Conservation (phyloP, 2,113 vertebrate species). For the Anolis carolinensis region DNA sequence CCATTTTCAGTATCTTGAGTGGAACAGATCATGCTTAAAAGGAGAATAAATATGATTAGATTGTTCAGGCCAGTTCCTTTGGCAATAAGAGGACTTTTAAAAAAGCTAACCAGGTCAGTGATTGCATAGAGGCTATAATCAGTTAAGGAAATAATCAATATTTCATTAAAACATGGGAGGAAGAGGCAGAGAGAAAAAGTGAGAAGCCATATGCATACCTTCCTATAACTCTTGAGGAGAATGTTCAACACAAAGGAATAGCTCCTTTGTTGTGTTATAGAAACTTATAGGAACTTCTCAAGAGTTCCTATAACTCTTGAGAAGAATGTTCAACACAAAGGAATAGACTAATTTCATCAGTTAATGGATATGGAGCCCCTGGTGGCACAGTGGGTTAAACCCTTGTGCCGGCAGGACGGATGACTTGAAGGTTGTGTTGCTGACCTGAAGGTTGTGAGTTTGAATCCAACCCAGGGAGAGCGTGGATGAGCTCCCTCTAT, state of each 20-base stretch:
- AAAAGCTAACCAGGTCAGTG: not conserved
- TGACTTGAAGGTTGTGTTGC: no score
- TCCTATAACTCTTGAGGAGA: not conserved
- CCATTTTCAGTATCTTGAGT: not conserved
- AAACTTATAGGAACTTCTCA: no score
- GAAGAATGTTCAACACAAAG: not conserved
- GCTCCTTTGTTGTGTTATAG: no score
- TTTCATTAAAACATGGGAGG: slow-evolving; percentile 2
- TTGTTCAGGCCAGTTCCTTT: not conserved
- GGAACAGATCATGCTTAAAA: not conserved
- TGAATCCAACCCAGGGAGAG: no score
- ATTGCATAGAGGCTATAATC: not conserved
- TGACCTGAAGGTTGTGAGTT: no score
- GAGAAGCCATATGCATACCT: not conserved
- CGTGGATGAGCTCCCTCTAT: no score
- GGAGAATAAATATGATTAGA: not conserved
- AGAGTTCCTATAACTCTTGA: no score
- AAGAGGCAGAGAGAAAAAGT: not conserved
- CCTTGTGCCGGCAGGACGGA: no score
- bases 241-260: not conserved
- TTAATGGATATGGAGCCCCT: no score
- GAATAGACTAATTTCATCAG: not conserved
- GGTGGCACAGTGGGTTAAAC: no score
- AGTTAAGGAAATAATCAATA: not conserved
- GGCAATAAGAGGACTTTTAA: not conserved